Percentiles rank a stretch among this genome's conserved stretches.
phyloP scores from a whole-genome alignment of 2,113 vertebrate genomes.

The Zapus hudsonius region DNA sequence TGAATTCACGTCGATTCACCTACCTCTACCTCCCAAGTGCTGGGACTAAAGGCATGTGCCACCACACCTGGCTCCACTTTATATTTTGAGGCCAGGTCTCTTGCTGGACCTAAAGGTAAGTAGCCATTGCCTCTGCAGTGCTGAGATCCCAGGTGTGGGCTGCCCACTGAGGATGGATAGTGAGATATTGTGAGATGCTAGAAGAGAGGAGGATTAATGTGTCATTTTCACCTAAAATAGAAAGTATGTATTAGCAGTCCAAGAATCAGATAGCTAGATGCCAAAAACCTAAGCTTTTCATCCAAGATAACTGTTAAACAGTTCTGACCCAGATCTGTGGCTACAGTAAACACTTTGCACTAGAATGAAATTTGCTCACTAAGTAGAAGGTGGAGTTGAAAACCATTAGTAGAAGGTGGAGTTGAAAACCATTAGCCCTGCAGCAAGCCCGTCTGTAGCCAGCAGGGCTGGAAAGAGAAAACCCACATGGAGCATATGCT shows the following conservation, averaged over 20 bases:
- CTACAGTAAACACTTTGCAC: neutral
- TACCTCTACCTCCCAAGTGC: no score
- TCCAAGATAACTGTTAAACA: neutral
- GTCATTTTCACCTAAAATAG: neutral
- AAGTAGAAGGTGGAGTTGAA: conserved; percentile 23
- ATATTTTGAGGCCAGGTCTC: no score
- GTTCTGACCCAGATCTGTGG: neutral
- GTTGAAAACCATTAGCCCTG: conserved; percentile 13
- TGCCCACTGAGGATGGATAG: neutral
- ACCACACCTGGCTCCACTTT: no score
- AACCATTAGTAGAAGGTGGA: conserved; percentile 33
- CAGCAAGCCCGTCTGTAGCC: no score
- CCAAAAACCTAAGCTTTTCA: neutral
- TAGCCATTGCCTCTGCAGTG: neutral
- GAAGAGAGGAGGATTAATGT: neutral
- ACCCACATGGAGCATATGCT: neutral
- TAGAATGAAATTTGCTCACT: conserved; percentile 4
- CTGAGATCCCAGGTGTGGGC: neutral
- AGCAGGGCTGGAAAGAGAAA: neutral
- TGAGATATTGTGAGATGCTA: neutral
- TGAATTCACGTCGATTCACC: no score
- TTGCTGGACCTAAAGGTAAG: no score
- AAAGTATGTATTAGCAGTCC: neutral
- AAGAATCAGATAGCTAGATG: neutral
- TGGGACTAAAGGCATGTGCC: no score